Evolutionary conservation across 2,113 vertebrate genomes (phyloP).

Genomic region (Clarias magur): DNA sequence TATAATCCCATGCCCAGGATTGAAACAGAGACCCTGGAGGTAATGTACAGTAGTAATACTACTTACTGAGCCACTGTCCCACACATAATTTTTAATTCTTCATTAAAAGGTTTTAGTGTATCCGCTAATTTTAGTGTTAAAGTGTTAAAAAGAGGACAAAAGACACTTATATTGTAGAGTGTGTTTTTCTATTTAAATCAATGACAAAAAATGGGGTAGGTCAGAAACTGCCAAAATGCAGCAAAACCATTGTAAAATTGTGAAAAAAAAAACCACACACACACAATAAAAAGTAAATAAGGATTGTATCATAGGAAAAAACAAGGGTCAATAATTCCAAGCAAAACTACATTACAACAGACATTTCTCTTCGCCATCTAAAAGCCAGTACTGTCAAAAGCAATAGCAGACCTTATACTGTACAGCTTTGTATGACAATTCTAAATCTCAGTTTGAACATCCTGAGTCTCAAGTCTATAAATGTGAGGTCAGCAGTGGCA

Average conservation of each 20-base stretch:
- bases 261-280: background rate
- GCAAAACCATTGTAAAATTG: background rate
- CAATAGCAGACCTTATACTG: constrained; percentile 24
- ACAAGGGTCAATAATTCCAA: constrained; percentile 40
- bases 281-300: constrained; percentile 42
- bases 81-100: background rate
- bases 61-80: background rate
- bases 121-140: background rate
- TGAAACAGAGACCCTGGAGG: background rate
- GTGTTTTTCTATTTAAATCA: constrained; percentile 40
- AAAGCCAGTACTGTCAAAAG: constrained; percentile 61
- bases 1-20: background rate
- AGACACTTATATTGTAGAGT: background rate
- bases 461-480: constrained; percentile 49
- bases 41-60: background rate
- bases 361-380: constrained; percentile 35
- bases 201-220: constrained; percentile 54
- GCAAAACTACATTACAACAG: constrained; percentile 51
- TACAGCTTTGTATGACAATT: constrained; percentile 61
- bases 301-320: constrained; percentile 61
- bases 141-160: background rate
- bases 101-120: background rate
- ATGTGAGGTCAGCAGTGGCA: constrained; percentile 19
- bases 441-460: constrained; percentile 61
- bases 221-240: constrained; percentile 15